Evolutionary conservation across 1,140 invertebrate genomes (phyloP).

Genomic region (Coenobita brevimanus): DNA sequence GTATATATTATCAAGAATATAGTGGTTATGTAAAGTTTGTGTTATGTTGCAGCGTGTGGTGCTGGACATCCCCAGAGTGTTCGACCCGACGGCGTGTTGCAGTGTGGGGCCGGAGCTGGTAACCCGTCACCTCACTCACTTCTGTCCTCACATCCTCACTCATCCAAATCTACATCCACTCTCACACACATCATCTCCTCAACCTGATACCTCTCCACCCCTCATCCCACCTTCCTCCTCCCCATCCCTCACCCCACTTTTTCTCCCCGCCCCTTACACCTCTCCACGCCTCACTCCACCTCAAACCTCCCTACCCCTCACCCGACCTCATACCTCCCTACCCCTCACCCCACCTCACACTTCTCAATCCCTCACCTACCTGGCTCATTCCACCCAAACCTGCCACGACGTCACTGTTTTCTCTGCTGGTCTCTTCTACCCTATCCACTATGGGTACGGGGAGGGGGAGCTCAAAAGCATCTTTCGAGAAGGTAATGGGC

Average conservation of each 20-base stretch:
- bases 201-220: too few species aligned
- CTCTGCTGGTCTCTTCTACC: slow-evolving; percentile 19
- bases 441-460: slow-evolving; percentile 29
- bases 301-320: neutral
- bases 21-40: too few species aligned
- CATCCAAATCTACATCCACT: too few species aligned
- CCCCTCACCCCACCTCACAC: too few species aligned
- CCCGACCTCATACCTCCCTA: too few species aligned
- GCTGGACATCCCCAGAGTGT: neutral
- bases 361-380: neutral
- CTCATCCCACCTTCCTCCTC: too few species aligned
- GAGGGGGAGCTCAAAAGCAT: neutral
- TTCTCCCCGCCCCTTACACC: too few species aligned
- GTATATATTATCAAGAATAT: too few species aligned
- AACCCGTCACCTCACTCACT: neutral
- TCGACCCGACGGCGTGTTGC: neutral
- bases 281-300: neutral
- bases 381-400: neutral
- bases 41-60: slow-evolving; percentile 1
- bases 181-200: too few species aligned
- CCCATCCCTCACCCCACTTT: too few species aligned
- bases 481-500: slow-evolving; percentile 4
- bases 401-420: slow-evolving; percentile 36
- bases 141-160: slow-evolving; percentile 30
- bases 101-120: slow-evolving; percentile 26